These are phyloP conservation scores for Gymnocypris eckloni DNA, from an alignment of 2,797 vertebrate species.

Conservation along the genomic window DNA sequence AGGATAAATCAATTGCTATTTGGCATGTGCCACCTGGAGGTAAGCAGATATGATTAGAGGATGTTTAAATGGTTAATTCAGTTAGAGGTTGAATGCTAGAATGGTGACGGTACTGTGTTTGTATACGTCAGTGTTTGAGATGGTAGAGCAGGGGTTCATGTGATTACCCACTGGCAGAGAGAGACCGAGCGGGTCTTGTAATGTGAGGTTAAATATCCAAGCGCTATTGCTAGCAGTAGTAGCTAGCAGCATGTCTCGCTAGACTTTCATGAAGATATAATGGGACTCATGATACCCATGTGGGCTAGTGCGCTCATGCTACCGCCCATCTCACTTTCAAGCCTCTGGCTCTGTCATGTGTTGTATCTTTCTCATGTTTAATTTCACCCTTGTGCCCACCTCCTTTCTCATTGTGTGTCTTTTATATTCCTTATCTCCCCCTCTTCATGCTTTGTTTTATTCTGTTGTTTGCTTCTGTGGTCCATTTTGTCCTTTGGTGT, in stretches of 20 bases:
- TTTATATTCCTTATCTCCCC: neutral
- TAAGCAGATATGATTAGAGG: conserved; percentile 53
- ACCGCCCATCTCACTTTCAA: conserved; percentile 50
- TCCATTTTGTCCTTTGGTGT: conserved; percentile 1
- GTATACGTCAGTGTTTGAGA: conserved; percentile 21
- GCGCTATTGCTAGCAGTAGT: neutral
- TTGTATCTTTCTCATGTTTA: conserved; percentile 54
- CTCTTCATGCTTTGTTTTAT: neutral
- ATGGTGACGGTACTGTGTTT: conserved; percentile 1
- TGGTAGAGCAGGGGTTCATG: neutral
- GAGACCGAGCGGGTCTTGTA: neutral
- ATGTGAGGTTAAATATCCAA: conserved; percentile 43
- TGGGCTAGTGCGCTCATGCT: conserved; percentile 6
- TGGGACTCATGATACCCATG: conserved; percentile 25
- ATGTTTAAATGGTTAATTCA: conserved; percentile 41
- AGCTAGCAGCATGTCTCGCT: conserved; percentile 5
- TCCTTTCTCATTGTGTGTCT: neutral
- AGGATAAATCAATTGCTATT: conserved; percentile 41
- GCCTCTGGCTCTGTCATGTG: conserved; percentile 23
- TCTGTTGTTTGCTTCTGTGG: conserved; percentile 7
- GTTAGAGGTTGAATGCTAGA: conserved; percentile 28
- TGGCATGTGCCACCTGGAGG: conserved; percentile 39
- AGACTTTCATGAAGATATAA: conserved; percentile 40
- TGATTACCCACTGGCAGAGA: conserved; percentile 19
- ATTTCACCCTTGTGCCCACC: conserved; percentile 27